Conservation (phyloP, 92 coral and sea anemone genomes). For the Porites rus region DNA sequence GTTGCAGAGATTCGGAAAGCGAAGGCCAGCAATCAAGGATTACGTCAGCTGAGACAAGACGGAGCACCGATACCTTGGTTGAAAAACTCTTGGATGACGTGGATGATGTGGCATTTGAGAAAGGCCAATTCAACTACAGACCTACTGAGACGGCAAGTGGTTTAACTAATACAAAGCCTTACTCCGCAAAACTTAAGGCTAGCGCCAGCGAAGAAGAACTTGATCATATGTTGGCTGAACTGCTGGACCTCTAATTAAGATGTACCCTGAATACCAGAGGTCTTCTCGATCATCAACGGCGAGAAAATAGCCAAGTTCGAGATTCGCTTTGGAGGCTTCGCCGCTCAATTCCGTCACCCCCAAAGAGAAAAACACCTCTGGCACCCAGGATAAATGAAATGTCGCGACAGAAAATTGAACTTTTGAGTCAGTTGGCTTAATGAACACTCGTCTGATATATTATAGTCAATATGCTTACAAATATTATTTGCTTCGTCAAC, state of each 20-base stretch:
- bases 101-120: conserved; percentile 5
- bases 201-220: conserved; percentile 39
- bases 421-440: too few species aligned
- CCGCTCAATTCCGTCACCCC: too few species aligned
- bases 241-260: conserved; percentile 19
- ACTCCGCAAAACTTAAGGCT: conserved; percentile 6
- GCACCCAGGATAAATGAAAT: too few species aligned
- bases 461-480: too few species aligned
- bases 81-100: conserved; percentile 36
- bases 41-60: conserved; percentile 7
- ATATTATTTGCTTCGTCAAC: too few species aligned
- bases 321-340: too few species aligned
- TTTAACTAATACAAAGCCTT: background rate
- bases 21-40: conserved; percentile 9
- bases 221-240: conserved; percentile 40
- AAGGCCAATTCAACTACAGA: background rate
- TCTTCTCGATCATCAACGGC: background rate
- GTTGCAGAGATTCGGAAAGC: conserved; percentile 6
- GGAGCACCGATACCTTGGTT: conserved; percentile 31
- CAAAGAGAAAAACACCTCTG: too few species aligned
- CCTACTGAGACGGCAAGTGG: background rate
- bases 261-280: background rate
- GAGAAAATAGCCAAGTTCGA: background rate
- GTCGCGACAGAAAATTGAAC: too few species aligned
- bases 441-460: too few species aligned